Conservation (phyloP, 2,888 invertebrate genomes). For the Physocephala rufipes region DNA sequence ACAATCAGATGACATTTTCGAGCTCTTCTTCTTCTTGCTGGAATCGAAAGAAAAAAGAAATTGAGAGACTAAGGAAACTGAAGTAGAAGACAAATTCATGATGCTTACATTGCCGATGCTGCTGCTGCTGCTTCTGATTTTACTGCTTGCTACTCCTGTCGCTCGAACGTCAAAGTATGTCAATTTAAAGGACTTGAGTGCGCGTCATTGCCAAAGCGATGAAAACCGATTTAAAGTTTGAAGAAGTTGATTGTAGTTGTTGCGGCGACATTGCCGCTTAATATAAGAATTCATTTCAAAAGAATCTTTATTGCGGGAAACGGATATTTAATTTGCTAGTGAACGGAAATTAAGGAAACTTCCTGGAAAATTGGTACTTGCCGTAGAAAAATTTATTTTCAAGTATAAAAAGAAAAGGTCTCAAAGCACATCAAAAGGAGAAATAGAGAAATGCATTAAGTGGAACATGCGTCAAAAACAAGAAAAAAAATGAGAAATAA, state of each 20-base stretch:
- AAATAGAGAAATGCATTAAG: neutral
- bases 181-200: constrained; percentile 6
- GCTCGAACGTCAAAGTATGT: constrained; percentile 4
- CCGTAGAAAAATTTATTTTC: neutral
- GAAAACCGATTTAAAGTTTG: constrained; percentile 20
- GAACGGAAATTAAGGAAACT: constrained; percentile 6
- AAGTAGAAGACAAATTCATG: neutral
- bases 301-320: neutral
- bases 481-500: neutral
- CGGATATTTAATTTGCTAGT: constrained; percentile 19
- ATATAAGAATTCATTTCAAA: neutral
- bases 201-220: neutral
- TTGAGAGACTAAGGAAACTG: neutral
- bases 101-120: neutral
- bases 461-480: neutral
- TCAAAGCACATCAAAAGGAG: neutral
- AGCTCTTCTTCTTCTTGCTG: neutral
- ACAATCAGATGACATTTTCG: neutral
- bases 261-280: too few relatives aligned
- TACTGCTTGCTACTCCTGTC: too few relatives aligned
- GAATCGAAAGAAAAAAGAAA: neutral
- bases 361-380: neutral
- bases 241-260: neutral
- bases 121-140: neutral
- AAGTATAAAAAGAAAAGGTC: neutral